Evolutionary conservation across 35 echinoderm and acorn worm species (phyloP), one percentile per base, ranked within the genome.

Genomic region (Ophioderma brevispina): DNA sequence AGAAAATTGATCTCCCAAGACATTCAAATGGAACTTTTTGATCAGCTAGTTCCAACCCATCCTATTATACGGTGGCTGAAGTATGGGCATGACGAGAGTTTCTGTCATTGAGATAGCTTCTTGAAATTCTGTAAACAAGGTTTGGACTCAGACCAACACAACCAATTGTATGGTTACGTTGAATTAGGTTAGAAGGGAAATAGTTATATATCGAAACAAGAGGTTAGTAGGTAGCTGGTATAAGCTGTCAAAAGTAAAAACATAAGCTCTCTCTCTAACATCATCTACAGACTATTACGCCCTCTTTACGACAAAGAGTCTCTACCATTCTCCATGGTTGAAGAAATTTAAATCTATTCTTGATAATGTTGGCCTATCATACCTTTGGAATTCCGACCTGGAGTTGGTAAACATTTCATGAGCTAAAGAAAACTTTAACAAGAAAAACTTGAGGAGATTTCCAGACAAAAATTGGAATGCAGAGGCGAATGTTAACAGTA

Each of bases 1-100:
- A n/a, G 19, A 15, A 39, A 78, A 39, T 87, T 32, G 41, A 87
- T 37, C 63, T 87, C 33, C 85, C 70, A 38, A 59, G 85, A 87
- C 37, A 76, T 87, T 1, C 75, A 38, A 78, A 21, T 39, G 39
- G 36, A 87, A 25, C 40, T 87, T 0, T 87, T 87, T 87, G 70
- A 87, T 87, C 35, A 50, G n/a, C 75, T 87, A n/a, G 33, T 55
- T 77, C 21, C n/a, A n/a, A 25, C 32, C 32, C 85, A 0, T 6
- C 31, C 39, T 35, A 39, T 33, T 76, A 39, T 23, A 75, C 36
- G 59, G 85, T 40, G 10, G 38, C 0, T 38, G 63, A 87, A 36
- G 76, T 30, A n/a, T 77, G 63, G 85, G 64, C 42, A 37, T 78
- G 63, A 31, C n/a, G 39, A 76, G 10, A 42, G n/a, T 87, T 77